Evolutionary conservation across 2,888 invertebrate genomes (phyloP), one percentile per base, ranked within the genome.

Genomic region (Bombylius discolor): DNA sequence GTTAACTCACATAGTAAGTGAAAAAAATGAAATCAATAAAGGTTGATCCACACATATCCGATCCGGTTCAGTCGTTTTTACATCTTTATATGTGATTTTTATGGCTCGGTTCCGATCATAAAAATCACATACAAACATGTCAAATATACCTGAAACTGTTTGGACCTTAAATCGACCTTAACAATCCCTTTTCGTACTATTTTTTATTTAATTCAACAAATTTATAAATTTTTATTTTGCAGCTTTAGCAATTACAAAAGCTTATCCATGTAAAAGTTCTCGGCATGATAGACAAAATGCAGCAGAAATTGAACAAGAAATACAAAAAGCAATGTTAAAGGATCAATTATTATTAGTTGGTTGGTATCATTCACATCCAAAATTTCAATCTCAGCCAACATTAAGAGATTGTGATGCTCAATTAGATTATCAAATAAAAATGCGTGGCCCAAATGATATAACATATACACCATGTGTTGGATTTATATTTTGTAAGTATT

Each of bases 291-390:
- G 81, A 53, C 83, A 85, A 58, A 84, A 85, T 58, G 85, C 87
- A 44, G 81, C 83, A 5, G 79, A 87, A 58, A 84, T 89, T 0
- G 91, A 92, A 70, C 74, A 82, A 7, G 87, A 89, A 74, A 91
- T 95, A 64, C 87, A 88, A 58, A 83, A 85, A 70, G 80, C 84
- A 56, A 89, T 96, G 74, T 87, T 91, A 67, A 84, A 83, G 66
- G 81, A 87, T 65, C 87, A 89, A 55, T 78, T 94, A 46, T 82
- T 84, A 5, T 75, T 95, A 9, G 86, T 95, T 5, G 95, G 96
- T 8, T 96, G 95, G 95, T 96, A 95, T 75, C 96, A 96, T 74
- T 93, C 93, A 11, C 95, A 96, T 76, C 92, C 94, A 0, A 82
- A 85, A 54, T 85, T 87, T 62, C 86, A 89, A 55, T 88, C 93